Evolutionary conservation across 2,797 vertebrate genomes (phyloP).

Genomic region (Enteromius paludinosus): DNA sequence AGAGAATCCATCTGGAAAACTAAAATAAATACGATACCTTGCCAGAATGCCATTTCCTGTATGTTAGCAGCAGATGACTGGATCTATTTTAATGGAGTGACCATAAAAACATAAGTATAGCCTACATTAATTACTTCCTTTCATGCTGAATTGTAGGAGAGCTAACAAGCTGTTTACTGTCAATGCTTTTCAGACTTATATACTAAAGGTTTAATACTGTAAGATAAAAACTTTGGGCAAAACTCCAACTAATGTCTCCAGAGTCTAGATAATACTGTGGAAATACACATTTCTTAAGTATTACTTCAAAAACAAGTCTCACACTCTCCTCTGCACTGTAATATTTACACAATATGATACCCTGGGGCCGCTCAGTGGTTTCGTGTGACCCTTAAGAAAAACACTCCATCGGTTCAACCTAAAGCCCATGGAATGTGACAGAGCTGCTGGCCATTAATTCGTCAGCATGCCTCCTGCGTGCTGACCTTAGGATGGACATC

Average conservation of each 20-base stretch:
- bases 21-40: conserved; percentile 35
- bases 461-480: background rate
- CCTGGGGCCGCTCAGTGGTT: background rate
- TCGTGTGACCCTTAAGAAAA: conserved; percentile 12
- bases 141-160: background rate
- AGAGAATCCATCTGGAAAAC: conserved; percentile 50
- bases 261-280: background rate
- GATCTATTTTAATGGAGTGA: background rate
- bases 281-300: background rate
- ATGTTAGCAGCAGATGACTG: conserved; percentile 18
- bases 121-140: background rate
- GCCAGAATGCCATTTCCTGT: conserved; percentile 5
- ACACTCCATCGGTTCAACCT: background rate
- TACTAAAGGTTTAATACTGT: background rate
- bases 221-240: background rate
- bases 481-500: conserved; percentile 26
- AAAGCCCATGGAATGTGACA: conserved; percentile 48
- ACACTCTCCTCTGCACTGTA: background rate
- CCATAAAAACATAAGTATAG: conserved; percentile 8
- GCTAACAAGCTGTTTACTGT: background rate
- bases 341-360: background rate
- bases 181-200: background rate
- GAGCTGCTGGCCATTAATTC: background rate
- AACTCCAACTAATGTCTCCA: background rate
- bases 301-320: background rate